Evolutionary conservation across 2,797 vertebrate species (phyloP).

Genomic region (Anolis apletophallus): DNA sequence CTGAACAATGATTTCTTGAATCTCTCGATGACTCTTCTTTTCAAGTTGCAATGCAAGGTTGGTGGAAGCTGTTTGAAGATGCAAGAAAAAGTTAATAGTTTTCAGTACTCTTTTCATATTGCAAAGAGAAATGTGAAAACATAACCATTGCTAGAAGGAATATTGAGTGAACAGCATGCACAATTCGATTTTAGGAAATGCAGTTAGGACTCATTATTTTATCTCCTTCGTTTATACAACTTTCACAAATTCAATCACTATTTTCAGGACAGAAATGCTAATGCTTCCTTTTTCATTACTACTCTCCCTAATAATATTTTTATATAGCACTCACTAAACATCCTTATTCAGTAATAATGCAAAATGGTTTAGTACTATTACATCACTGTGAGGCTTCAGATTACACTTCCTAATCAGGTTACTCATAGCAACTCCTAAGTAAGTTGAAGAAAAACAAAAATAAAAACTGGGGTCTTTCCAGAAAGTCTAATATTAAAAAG

Average conservation of each 20-base stretch:
- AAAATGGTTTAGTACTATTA: neutral
- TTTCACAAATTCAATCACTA: neutral
- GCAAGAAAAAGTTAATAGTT: constrained; percentile 46
- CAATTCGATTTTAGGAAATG: neutral
- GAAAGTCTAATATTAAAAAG: neutral
- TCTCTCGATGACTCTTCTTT: constrained; percentile 84
- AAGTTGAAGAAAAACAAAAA: neutral
- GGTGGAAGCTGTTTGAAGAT: constrained; percentile 85
- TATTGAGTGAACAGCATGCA: constrained; percentile 2
- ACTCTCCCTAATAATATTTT: neutral
- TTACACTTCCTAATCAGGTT: too few species aligned
- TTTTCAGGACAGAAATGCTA: neutral
- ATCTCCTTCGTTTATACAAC: neutral
- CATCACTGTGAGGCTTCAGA: too few species aligned
- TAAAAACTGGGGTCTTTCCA: neutral
- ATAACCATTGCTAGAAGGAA: neutral
- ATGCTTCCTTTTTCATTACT: neutral
- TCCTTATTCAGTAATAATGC: neutral
- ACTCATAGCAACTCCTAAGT: neutral
- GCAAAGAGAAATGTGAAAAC: constrained; percentile 8
- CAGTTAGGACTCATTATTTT: neutral
- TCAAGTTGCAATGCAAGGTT: constrained; percentile 80
- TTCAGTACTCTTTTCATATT: neutral
- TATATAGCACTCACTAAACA: neutral
- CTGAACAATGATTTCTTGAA: constrained; percentile 94